Conservation (phyloP, 2,113 vertebrate species). For the Panthera tigris region DNA sequence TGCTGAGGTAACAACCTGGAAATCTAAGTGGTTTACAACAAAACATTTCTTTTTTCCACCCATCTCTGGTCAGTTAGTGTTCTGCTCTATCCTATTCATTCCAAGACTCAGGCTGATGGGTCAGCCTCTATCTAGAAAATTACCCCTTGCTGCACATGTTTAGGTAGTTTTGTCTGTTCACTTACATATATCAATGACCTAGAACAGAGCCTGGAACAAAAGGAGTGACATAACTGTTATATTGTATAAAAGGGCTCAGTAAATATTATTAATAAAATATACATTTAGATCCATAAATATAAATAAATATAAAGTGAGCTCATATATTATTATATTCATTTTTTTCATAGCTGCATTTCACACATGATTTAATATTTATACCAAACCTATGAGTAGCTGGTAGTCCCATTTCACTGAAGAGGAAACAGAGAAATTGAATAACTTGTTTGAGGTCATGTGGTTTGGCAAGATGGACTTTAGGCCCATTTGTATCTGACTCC, state of each 20-base stretch:
- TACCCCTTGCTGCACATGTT: rapidly evolving
- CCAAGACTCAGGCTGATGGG: background rate
- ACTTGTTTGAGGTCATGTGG: background rate
- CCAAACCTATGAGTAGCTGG: background rate
- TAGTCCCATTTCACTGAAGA: background rate
- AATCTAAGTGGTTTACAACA: background rate
- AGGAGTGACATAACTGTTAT: background rate
- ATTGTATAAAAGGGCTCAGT: background rate
- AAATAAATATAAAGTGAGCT: background rate
- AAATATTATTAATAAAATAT: background rate
- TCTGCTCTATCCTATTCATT: background rate
- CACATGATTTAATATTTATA: background rate
- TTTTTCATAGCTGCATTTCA: conserved; percentile 14
- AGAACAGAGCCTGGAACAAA: background rate
- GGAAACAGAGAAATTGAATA: background rate
- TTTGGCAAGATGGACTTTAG: background rate
- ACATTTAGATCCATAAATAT: background rate
- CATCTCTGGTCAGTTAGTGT: background rate
- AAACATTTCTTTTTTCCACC: background rate
- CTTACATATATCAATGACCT: background rate
- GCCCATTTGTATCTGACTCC: background rate
- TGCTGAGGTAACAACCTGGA: background rate
- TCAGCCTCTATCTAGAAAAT: background rate
- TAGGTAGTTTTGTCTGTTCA: background rate
- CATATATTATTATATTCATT: background rate